These are phyloP conservation scores for Serripes groenlandicus DNA, from an alignment of 2,888 invertebrate species.

Conservation along the genomic window DNA sequence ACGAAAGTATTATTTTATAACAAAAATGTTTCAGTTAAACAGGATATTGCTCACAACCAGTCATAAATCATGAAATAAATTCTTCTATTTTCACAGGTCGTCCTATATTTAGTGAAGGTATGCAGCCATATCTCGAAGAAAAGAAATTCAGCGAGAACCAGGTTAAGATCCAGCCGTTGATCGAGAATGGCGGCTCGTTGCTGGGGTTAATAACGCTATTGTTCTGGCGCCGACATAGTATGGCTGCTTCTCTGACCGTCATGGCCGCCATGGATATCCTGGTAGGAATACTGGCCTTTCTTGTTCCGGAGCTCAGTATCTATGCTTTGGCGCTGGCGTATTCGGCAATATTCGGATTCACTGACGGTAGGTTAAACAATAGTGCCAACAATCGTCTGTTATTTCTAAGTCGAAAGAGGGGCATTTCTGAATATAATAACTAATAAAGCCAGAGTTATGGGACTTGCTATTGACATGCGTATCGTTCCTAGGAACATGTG, in stretches of 20 bases:
- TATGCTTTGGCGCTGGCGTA: constrained; percentile 34
- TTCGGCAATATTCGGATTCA: constrained; percentile 36
- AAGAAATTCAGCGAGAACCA: constrained; percentile 17
- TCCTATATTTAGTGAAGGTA: constrained; percentile 34
- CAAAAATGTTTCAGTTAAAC: too few relatives aligned
- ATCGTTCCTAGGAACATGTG: too few relatives aligned
- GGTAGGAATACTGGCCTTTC: constrained; percentile 33
- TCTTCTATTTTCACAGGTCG: constrained; percentile 5
- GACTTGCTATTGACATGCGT: too few relatives aligned
- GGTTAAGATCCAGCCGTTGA: constrained; percentile 24
- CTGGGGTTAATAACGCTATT: constrained; percentile 13
- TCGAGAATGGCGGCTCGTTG: constrained; percentile 29
- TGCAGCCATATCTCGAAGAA: constrained; percentile 27
- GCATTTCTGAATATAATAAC: too few relatives aligned
- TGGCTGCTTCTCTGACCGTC: constrained; percentile 22
- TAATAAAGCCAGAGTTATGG: too few relatives aligned
- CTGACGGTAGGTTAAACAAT: constrained; percentile 27
- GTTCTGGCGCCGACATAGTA: constrained; percentile 27
- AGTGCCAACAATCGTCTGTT: too few relatives aligned
- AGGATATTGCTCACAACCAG: too few relatives aligned
- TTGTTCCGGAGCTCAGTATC: constrained; percentile 15
- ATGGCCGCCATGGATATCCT: constrained; percentile 36
- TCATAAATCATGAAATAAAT: too few relatives aligned
- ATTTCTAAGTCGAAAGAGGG: too few relatives aligned
- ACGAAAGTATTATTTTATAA: too few relatives aligned